These are phyloP conservation scores for Rhagonycha lutea DNA, from an alignment of 2,888 invertebrate genomes.

Conservation along the genomic window DNA sequence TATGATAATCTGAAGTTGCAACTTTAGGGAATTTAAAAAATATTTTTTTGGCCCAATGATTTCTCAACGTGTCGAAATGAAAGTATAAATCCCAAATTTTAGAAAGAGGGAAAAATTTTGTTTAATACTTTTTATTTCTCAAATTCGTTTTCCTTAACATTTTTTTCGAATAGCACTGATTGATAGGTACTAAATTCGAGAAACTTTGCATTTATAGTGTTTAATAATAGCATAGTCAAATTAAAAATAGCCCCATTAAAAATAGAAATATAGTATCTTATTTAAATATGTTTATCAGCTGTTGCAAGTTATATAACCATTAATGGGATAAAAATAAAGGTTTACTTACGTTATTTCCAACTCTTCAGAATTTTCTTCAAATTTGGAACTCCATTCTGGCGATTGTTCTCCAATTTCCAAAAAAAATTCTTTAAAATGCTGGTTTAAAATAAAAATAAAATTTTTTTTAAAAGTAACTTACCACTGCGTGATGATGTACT, in stretches of 20 bases:
- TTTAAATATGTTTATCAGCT: not conserved
- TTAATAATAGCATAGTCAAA: not conserved
- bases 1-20: too few relatives aligned
- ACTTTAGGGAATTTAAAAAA: too few relatives aligned
- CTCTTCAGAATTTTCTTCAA: not conserved
- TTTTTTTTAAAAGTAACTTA: not conserved
- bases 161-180: not conserved
- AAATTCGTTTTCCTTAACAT: not conserved
- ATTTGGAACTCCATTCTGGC: not conserved
- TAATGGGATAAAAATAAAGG: not conserved
- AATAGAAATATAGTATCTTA: not conserved
- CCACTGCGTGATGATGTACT: not conserved
- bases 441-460: not conserved
- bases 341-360: not conserved
- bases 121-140: not conserved
- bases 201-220: not conserved
- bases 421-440: not conserved
- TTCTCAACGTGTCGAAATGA: not conserved
- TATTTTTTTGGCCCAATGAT: not conserved
- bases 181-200: not conserved
- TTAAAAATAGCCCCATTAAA: not conserved
- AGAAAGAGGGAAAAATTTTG: too few relatives aligned
- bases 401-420: not conserved
- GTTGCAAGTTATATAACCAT: not conserved
- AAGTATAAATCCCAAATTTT: not conserved